Evolutionary conservation across 2,113 vertebrate species (phyloP).

Genomic region (Sylvicapra grimmia): DNA sequence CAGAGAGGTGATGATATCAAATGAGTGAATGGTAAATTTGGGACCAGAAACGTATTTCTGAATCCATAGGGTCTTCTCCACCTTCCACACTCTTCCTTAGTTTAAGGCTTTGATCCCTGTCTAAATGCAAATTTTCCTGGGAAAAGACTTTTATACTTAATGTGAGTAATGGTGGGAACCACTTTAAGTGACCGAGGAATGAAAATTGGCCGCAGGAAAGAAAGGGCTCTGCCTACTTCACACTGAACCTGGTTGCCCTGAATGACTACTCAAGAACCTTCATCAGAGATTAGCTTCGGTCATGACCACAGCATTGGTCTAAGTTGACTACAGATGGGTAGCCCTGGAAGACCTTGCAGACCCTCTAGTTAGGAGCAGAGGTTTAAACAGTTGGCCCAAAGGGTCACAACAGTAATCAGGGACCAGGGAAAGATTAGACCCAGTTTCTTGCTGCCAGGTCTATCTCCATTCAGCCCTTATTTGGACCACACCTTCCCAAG

Average conservation of each 20-base stretch:
- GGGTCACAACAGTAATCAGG: not conserved
- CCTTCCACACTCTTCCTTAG: not conserved
- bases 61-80: not conserved
- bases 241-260: not conserved
- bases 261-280: not conserved
- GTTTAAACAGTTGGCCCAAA: not conserved
- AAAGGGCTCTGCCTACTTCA: not conserved
- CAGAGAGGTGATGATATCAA: not conserved
- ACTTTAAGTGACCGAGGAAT: not conserved
- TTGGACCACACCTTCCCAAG: not conserved
- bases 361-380: not conserved
- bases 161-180: not conserved
- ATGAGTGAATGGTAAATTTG: not conserved
- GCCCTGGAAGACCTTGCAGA: not conserved
- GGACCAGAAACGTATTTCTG: not conserved
- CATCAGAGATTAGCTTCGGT: not conserved
- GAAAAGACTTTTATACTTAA: not conserved
- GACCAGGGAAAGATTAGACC: not conserved
- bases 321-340: not conserved
- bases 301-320: not conserved
- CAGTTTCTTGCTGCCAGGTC: not conserved
- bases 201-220: not conserved
- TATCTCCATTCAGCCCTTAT: not conserved
- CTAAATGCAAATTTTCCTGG: conserved; percentile 6
- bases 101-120: not conserved